phyloP scores from a whole-genome alignment of 2,797 vertebrate species.

The Pantherophis alleghaniensis region DNA sequence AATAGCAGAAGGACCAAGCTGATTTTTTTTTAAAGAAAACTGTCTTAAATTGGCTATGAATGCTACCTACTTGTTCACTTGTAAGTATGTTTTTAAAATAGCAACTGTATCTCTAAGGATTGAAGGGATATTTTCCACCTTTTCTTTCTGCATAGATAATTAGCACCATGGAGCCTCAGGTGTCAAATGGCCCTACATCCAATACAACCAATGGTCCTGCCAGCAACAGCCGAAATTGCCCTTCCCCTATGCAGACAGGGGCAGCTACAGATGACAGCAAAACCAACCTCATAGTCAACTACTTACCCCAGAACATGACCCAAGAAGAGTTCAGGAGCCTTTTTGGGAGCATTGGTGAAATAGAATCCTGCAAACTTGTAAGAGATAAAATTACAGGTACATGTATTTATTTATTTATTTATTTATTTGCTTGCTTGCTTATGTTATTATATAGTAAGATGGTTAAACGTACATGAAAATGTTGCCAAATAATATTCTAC shows the following conservation, averaged over 20 bases:
- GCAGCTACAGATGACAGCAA: constrained; percentile 97
- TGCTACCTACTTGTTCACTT: constrained; percentile 63
- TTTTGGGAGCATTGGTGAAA: constrained; percentile 99
- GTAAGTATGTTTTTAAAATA: constrained; percentile 65
- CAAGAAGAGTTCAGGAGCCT: constrained; percentile 99
- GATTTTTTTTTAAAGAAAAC: constrained; percentile 24
- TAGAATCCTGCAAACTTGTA: constrained; percentile 99
- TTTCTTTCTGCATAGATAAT: constrained; percentile 86
- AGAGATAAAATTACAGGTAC: constrained; percentile 99
- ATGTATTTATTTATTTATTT: background rate
- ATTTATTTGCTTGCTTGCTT: background rate
- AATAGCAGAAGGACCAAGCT: constrained; percentile 68
- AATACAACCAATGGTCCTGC: constrained; percentile 96
- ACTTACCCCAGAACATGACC: constrained; percentile 99
- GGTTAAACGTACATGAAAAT: background rate
- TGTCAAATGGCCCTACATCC: constrained; percentile 96
- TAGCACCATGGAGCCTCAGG: constrained; percentile 99
- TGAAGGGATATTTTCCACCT: constrained; percentile 35
- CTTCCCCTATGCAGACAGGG: constrained; percentile 98
- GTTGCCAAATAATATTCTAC: background rate
- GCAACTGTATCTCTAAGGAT: constrained; percentile 63
- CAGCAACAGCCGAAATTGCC: constrained; percentile 97
- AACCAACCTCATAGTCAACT: constrained; percentile 99
- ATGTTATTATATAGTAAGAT: background rate
- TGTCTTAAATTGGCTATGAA: constrained; percentile 67